Evolutionary conservation across 1,140 invertebrate genomes (phyloP), one percentile per base, ranked within the genome.

Genomic region (Leptinotarsa texana): DNA sequence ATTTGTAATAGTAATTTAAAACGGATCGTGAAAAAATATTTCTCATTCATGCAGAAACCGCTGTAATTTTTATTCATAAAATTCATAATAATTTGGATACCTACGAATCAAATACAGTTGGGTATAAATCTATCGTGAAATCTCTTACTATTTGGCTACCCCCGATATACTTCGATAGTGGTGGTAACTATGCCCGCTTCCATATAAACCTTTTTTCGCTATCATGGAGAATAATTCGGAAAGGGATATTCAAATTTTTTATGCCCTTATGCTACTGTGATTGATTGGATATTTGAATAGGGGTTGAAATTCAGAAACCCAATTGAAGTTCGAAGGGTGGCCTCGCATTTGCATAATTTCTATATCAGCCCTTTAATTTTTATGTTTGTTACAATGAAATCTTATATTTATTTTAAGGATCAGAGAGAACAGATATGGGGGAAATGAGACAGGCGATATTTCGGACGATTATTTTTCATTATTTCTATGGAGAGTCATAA

Each of bases 401-500:
- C 61, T 72, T 72, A 63, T 72, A 72, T 72, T 72, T 72, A 72
- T 72, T 72, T 72, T 63, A 72, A 72, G 33, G 70, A 63, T 72
- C 70, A 72, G 61, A 72, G 57, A 33, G 61, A 65, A 65, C 63
- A 33, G 17, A 22, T 65, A 33, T 65, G 27, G 63, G 63, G 63
- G 27, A 65, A 65, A 65, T 65, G 21, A 65, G 22, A 65, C 63
- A 65, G 63, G 63, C 63, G 21, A 65, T 65, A 65, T 65, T n/a
- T 65, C 21, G 17, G 27, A 33, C 5, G 21, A 65, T 69, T 47
- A 5, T 47, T 69, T 69, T 47, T 69, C 67, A 69, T 69, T 69
- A 69, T 69, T 49, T 21, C 27, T 22, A 33, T 42, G 33, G 11
- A 24, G 17, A 15, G 17, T 21, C 21, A 33, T 65, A 22, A 33